phyloP scores from a whole-genome alignment of 1,140 invertebrate genomes.

The Drosophila pseudoobscura region DNA sequence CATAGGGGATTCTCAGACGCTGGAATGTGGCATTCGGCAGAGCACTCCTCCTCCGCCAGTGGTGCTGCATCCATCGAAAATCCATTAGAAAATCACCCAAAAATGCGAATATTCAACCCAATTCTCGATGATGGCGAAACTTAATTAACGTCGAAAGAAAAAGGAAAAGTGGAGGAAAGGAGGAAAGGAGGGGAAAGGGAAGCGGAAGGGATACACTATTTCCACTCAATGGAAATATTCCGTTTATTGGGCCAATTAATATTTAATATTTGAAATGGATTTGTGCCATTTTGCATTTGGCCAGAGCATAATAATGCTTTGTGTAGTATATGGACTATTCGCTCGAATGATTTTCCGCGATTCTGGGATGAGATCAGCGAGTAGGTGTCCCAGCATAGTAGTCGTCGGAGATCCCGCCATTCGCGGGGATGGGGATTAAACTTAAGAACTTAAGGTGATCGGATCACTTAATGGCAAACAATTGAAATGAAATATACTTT shows the following conservation, averaged over 20 bases:
- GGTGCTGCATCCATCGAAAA: constrained; percentile 25
- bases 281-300: constrained; percentile 31
- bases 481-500: neutral
- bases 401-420: neutral
- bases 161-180: neutral
- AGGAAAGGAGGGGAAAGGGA: neutral
- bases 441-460: no score
- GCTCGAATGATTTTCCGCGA: neutral
- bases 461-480: neutral
- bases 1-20: constrained; percentile 9
- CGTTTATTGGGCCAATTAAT: constrained; percentile 45
- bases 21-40: constrained; percentile 11
- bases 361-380: constrained; percentile 27
- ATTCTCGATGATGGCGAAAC: constrained; percentile 23
- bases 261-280: constrained; percentile 42
- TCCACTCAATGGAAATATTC: constrained; percentile 41
- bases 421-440: no score
- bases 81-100: constrained; percentile 39
- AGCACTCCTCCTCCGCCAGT: neutral
- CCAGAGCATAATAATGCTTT: constrained; percentile 6
- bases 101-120: constrained; percentile 41
- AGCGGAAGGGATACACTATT: constrained; percentile 1
- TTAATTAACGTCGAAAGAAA: constrained; percentile 45
- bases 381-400: neutral
- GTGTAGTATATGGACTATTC: no score